Evolutionary conservation across 2,113 vertebrate genomes (phyloP), one percentile per base, ranked within the genome.

Genomic region (human): DNA sequence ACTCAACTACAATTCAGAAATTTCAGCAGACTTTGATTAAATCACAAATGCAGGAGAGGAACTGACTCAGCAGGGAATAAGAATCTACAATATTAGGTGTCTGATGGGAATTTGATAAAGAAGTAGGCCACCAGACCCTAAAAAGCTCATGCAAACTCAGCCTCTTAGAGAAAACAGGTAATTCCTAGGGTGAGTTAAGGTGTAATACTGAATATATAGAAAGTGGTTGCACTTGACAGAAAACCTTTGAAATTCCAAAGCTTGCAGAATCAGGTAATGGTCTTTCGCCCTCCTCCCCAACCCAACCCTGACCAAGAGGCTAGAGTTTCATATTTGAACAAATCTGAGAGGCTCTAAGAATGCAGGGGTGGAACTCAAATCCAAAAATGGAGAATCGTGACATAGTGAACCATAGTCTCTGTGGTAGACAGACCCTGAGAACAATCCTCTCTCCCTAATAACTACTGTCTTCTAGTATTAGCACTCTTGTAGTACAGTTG

Each of bases 21-120:
- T 96, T 96, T 89, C 94, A 35, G 55, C 57, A 93, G 92, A 57
- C 57, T 95, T 93, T 68, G 25, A 80, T 59, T 84, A 94, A 88
- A 38, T 50, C 68, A 52, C 86, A 76, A n/a, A 70, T 10, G 38
- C 57, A 72, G 72, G 35, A 76, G 30, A 80, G 17, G 87, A 88
- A 81, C 32, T 81, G 94, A 91, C 70, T 85, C 43, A 81, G 96
- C 81, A 94, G 85, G 75, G 12, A 35, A 70, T 40, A 59, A 87
- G 80, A 95, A 92, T 52, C 57, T 81, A n/a, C 32, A 84, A 16
- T 32, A 52, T 17, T 20, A 45, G 50, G 50, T 50, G 30, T 32
- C 14, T 88, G 70, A 45, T 92, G 68, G 13, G n/a, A 82, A 66
- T 66, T 45, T 30, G 48, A 68, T 83, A 50, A 59, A 7, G 43